Base-by-base conservation (phyloP, 2,888 invertebrate genomes). In the Dascillus cervinus region DNA sequence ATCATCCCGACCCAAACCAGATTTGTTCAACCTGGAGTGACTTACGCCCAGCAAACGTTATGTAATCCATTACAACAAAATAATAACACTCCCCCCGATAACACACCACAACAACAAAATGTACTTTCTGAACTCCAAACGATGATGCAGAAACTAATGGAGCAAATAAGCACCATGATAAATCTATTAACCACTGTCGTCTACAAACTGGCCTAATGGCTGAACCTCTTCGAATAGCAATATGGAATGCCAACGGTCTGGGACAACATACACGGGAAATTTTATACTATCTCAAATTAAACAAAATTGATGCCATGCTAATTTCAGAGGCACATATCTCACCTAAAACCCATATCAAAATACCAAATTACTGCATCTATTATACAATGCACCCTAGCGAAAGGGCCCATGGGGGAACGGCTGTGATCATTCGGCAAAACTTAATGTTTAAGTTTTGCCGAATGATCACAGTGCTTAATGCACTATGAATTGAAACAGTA, bases 261-360 rank as follows among this genome's bases (percentile, higher is more conserved):
- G 9, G 21, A 5, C 28, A 28, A 12, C 28, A 28, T 28, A 14
- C 19, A 12, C 21, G 22, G 13, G 28, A 28, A 21, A 21, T 21
- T 19, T 28, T 5, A 3, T 13, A 28, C 21, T 28, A 22, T n/a
- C 9, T 28, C 3, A 12, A 28, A 17, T 11, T 28, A 11, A 21
- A 28, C 19, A 28, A 21, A 21, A 28, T 28, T 4, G 28, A 28
- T 22, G 5, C 22, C 13, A 28, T 28, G 28, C 13, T 28, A 28
- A 28, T 21, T n/a, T n/a, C n/a, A n/a, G n/a, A n/a, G n/a, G n/a
- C n/a, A n/a, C n/a, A n/a, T n/a, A n/a, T n/a, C n/a, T n/a, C n/a
- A n/a, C n/a, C n/a, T n/a, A n/a, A n/a, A n/a, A n/a, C n/a, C n/a
- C n/a, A n/a, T n/a, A n/a, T n/a, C n/a, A n/a, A n/a, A n/a, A n/a